phyloP scores from a whole-genome alignment of 2,113 vertebrate genomes.

The Thryonomys swinderianus region DNA sequence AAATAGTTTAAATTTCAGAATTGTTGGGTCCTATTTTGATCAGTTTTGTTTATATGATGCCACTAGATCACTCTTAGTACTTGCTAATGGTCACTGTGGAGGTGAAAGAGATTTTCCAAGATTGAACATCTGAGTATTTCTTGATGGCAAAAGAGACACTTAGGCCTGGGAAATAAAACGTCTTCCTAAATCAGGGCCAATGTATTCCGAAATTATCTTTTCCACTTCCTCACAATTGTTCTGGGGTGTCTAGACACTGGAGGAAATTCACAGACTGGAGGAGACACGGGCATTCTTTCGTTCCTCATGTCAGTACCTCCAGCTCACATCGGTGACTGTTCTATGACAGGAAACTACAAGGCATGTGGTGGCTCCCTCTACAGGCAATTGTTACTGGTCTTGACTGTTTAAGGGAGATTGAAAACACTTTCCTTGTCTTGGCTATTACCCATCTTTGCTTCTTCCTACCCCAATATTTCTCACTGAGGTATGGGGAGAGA shows the following conservation, averaged over 20 bases:
- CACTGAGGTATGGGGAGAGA: rapidly evolving
- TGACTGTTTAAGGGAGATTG: neutral
- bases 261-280: neutral
- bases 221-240: rapidly evolving
- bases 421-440: neutral
- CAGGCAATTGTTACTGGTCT: neutral
- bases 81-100: rapidly evolving
- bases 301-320: neutral
- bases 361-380: rapidly evolving
- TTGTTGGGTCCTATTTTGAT: neutral
- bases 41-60: neutral
- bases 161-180: neutral
- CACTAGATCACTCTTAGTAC: neutral
- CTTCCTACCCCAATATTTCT: neutral
- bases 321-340: rapidly evolving
- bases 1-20: neutral
- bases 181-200: neutral
- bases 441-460: neutral
- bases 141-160: neutral
- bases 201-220: neutral
- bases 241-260: neutral
- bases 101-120: neutral
- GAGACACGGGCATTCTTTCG: neutral
- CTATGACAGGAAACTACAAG: neutral
- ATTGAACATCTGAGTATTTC: rapidly evolving